phyloP scores from a whole-genome alignment of 1,140 invertebrate species.

The Lycorma delicatula region DNA sequence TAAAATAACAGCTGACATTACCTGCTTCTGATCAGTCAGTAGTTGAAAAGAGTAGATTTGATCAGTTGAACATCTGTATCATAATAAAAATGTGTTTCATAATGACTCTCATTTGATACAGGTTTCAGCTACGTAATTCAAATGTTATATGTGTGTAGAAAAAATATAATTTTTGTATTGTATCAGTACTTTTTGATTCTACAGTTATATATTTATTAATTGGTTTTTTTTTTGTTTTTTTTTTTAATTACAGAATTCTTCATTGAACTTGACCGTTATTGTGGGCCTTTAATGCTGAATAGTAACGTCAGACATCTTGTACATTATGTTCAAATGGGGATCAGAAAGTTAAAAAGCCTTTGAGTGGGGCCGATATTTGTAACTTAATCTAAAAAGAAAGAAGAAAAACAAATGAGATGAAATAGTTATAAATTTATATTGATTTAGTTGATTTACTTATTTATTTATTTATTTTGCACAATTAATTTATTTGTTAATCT shows the following conservation, averaged over 20 bases:
- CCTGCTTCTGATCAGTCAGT: too few species aligned
- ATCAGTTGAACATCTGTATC: background rate
- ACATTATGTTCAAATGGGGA: conserved; percentile 61
- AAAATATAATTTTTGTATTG: background rate
- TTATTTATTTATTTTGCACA: too few species aligned
- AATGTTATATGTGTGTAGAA: background rate
- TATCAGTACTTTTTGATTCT: conserved; percentile 6
- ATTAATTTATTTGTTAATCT: too few species aligned
- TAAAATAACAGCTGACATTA: too few species aligned
- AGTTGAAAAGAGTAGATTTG: too few species aligned
- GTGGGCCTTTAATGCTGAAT: conserved; percentile 64
- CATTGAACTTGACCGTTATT: conserved; percentile 59
- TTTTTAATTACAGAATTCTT: conserved; percentile 61
- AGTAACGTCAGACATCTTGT: conserved; percentile 66
- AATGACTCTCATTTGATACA: background rate
- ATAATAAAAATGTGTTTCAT: background rate
- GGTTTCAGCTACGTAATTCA: background rate
- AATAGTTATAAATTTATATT: too few species aligned
- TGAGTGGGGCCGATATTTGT: too few species aligned
- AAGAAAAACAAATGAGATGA: too few species aligned
- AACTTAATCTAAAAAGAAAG: too few species aligned
- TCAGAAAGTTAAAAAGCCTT: conserved; percentile 48
- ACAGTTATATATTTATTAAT: conserved; percentile 9
- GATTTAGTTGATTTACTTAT: too few species aligned
- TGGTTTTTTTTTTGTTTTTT: conserved; percentile 6